phyloP scores from a whole-genome alignment of 2,797 vertebrate species.

The Chaunax sp. region DNA sequence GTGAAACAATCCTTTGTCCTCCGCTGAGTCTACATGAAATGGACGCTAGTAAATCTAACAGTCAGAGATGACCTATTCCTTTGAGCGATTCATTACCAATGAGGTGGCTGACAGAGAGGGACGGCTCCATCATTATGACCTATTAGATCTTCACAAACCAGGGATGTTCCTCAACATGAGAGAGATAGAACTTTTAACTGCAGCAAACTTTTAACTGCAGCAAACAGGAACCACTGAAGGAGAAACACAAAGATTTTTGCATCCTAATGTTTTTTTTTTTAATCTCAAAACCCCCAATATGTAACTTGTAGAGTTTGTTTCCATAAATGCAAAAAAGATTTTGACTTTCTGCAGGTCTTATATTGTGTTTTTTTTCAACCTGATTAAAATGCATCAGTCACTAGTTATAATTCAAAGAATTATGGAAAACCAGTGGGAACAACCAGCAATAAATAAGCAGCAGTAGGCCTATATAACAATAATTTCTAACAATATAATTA shows the following conservation, averaged over 20 bases:
- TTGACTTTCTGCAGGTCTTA: too few species aligned
- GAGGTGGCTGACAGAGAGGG: constrained; percentile 18
- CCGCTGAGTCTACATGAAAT: constrained; percentile 42
- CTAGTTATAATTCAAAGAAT: too few species aligned
- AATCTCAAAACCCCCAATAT: too few species aligned
- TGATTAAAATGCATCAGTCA: too few species aligned
- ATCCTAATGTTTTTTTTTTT: too few species aligned
- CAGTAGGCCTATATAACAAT: too few species aligned
- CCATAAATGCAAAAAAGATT: too few species aligned
- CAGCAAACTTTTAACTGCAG: constrained; percentile 31
- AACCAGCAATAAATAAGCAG: too few species aligned
- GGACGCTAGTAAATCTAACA: constrained; percentile 62
- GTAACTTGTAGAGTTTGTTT: too few species aligned
- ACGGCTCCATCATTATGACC: constrained; percentile 52
- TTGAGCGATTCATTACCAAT: constrained; percentile 55
- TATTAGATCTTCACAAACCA: constrained; percentile 54
- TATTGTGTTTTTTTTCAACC: too few species aligned
- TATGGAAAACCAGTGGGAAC: too few species aligned
- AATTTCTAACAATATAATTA: too few species aligned
- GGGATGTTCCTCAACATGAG: constrained; percentile 33
- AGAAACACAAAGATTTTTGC: constrained; percentile 19
- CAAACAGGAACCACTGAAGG: background rate
- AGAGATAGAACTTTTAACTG: constrained; percentile 29
- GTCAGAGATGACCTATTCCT: constrained; percentile 60
- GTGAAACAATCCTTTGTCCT: constrained; percentile 59